Evolutionary conservation across 1,140 invertebrate genomes (phyloP), one percentile per base, ranked within the genome.

Genomic region (Aplysia californica): DNA sequence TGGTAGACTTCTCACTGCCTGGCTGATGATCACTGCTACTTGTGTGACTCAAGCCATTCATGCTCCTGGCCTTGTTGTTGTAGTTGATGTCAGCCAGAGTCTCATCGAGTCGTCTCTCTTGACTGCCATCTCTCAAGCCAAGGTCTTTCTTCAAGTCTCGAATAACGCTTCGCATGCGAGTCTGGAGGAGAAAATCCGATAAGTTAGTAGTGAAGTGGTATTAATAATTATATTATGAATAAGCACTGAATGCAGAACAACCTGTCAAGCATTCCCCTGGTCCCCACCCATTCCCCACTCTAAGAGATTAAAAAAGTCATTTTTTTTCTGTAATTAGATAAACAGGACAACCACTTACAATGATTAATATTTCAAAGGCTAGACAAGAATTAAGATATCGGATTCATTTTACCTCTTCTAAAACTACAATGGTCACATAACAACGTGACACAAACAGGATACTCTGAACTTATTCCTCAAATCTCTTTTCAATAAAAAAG

Each of bases 151-250:
- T 26, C 2, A 73, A 29, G 29, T 73, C 70, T 23, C 38, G 31
- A 33, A 73, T 73, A 10, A 73, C 58, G 26, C 39, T 39, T 61
- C 70, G 50, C 70, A 73, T 73, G 18, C 70, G 70, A 41, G 10
- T 39, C 70, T 73, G 55, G 56, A 73, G 38, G 26, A 61, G 18
- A 61, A 31, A 26, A 61, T 18, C n/a, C n/a, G n/a, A n/a, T n/a
- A n/a, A n/a, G n/a, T n/a, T n/a, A n/a, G n/a, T n/a, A n/a, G n/a
- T n/a, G n/a, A n/a, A n/a, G n/a, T n/a, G n/a, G n/a, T n/a, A n/a
- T n/a, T n/a, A n/a, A n/a, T n/a, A n/a, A n/a, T n/a, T n/a, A n/a
- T n/a, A n/a, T n/a, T n/a, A n/a, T n/a, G n/a, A n/a, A n/a, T n/a
- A n/a, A n/a, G n/a, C n/a, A n/a, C n/a, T n/a, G n/a, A n/a, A n/a